Percentiles rank a stretch among this genome's conserved stretches.
Evolutionary conservation across 2,113 vertebrate genomes (phyloP).

Genomic region (Phalacrocorax pelagicus): DNA sequence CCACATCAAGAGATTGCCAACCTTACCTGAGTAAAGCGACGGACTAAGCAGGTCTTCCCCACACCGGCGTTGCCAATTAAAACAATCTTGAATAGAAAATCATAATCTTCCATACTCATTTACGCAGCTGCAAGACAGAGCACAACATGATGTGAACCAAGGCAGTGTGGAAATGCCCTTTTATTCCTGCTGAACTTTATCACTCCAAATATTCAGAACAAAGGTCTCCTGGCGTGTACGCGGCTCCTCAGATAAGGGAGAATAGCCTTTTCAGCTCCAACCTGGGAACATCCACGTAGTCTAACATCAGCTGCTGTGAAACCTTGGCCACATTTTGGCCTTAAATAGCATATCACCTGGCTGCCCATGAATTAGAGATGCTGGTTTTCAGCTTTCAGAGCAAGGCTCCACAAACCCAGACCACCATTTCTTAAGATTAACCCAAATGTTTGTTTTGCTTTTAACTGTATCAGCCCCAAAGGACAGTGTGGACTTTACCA

Average conservation of each 20-base stretch:
- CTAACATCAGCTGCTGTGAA: neutral
- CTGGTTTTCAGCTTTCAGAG: neutral
- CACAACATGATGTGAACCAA: neutral
- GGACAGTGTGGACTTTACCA: neutral
- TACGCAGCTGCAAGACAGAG: constrained; percentile 77
- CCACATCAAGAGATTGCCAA: neutral
- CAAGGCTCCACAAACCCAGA: neutral
- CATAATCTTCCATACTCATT: constrained; percentile 99
- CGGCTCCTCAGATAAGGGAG: neutral
- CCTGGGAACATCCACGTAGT: neutral
- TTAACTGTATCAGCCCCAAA: neutral
- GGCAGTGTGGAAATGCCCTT: neutral
- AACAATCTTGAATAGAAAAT: constrained; percentile 99
- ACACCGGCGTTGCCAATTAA: constrained; percentile 99
- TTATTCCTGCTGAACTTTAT: constrained; percentile 55
- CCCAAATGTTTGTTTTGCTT: neutral
- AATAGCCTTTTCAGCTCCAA: neutral
- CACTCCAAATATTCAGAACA: constrained; percentile 56
- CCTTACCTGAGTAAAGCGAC: constrained; percentile 97
- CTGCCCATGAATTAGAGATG: neutral
- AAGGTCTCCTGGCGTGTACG: neutral
- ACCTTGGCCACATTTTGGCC: neutral
- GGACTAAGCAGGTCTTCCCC: constrained; percentile 97
- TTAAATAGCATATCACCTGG: fast-evolving
- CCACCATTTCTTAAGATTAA: neutral